These are phyloP conservation scores for Chelonus formosanus DNA, from an alignment of 2,888 invertebrate genomes.

Conservation along the genomic window DNA sequence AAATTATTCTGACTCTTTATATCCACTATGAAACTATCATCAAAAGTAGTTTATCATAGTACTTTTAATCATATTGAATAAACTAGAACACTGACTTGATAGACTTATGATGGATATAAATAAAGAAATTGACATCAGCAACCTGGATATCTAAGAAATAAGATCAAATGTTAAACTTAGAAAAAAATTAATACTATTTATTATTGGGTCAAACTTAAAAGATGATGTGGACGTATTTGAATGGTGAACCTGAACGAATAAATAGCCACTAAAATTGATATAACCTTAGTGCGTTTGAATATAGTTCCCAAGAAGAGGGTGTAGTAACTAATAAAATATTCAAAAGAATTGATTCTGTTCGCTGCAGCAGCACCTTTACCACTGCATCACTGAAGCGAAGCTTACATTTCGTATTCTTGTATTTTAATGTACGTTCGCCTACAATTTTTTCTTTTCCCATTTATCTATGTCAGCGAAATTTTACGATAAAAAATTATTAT, in stretches of 20 bases:
- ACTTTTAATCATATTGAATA: too few species aligned
- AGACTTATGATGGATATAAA: too few species aligned
- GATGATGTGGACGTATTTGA: conserved; percentile 58
- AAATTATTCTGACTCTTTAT: too few species aligned
- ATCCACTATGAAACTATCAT: too few species aligned
- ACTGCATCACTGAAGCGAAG: conserved; percentile 13
- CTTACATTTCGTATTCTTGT: too few species aligned
- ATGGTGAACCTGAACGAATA: conserved; percentile 48
- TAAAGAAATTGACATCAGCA: too few species aligned
- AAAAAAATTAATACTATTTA: not conserved
- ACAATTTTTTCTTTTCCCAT: too few species aligned
- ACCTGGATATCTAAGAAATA: not conserved
- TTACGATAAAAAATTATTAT: too few species aligned
- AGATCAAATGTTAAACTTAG: not conserved
- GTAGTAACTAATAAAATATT: conserved; percentile 52
- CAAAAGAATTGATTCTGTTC: conserved; percentile 53
- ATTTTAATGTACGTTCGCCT: too few species aligned
- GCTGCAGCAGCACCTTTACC: conserved; percentile 35
- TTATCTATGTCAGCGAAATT: too few species aligned
- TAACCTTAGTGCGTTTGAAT: conserved; percentile 45
- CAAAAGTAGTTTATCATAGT: too few species aligned
- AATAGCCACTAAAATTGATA: conserved; percentile 47
- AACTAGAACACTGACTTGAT: too few species aligned
- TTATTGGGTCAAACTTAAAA: conserved; percentile 41
- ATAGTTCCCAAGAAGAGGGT: conserved; percentile 50